A percentile compares a stretch with the other conserved stretches of the same genome.
Conservation (phyloP, 2,797 vertebrate genomes). For the Tokudaia muenninki region DNA sequence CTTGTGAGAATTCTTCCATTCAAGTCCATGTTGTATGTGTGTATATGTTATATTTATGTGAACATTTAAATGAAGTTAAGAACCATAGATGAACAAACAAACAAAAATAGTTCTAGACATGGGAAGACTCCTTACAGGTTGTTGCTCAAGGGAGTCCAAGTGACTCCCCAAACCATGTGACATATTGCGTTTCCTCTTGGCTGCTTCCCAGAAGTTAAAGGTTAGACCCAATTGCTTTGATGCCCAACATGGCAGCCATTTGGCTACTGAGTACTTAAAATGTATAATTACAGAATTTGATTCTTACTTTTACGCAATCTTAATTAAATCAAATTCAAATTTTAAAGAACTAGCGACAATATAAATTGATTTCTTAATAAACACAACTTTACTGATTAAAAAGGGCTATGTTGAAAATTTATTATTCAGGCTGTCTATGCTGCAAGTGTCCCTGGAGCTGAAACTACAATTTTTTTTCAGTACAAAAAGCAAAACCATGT, state of each 20-base stretch:
- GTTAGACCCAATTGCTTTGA: neutral
- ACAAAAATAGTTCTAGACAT: neutral
- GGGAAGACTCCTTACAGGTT: neutral
- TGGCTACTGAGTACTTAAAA: neutral
- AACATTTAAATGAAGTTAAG: neutral
- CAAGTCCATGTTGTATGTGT: neutral
- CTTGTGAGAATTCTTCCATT: neutral
- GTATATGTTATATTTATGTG: neutral
- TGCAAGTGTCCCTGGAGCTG: constrained; percentile 4
- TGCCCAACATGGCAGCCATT: neutral
- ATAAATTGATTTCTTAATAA: constrained; percentile 39
- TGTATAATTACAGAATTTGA: neutral
- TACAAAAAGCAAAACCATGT: neutral
- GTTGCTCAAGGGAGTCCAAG: neutral
- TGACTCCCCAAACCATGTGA: neutral
- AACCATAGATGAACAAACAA: neutral
- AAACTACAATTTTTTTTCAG: neutral
- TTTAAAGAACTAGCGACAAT: constrained; percentile 45
- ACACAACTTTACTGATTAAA: constrained; percentile 38
- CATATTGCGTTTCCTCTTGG: neutral
- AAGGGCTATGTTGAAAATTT: constrained; percentile 12
- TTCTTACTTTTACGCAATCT: constrained; percentile 9
- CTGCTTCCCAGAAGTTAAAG: neutral
- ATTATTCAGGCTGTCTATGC: neutral
- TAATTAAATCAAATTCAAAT: constrained; percentile 12